Evolutionary conservation across 2,888 invertebrate genomes (phyloP), one percentile per base, ranked within the genome.

Genomic region (Willowsia nigromaculata): DNA sequence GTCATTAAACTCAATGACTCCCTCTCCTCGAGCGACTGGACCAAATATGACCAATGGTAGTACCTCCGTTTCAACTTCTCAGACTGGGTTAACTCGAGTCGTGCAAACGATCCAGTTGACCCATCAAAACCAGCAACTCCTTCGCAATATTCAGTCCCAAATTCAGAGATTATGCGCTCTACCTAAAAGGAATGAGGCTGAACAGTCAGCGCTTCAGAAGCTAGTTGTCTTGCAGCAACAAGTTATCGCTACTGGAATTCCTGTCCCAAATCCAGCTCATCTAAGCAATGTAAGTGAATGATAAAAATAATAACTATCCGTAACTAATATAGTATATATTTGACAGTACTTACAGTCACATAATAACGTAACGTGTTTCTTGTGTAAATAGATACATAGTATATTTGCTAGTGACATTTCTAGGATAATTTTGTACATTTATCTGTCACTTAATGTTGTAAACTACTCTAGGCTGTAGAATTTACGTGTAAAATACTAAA

Each of bases 51-150:
- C 85, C 74, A 89, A 85, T 53, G 85, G 89, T 33, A 74, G 71
- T 22, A 59, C 89, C 18, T 47, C 68, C 13, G 78, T 78, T n/a
- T 53, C 88, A 18, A 80, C 89, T 7, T 76, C 82, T 18, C 40
- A 81, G 71, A 74, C 89, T 53, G 91, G 90, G 22, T n/a, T 89
- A 18, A 90, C 90, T 40, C 90, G 92, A 76, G 90, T 93, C 22
- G 96, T 96, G 83, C 96, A 96, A 93, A 96, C 96, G 11, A 96
- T 96, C 91, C 96, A 96, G 93, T 93, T 97, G 76, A 96, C 96
- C 18, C 96, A 96, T 13, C 96, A 96, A 93, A 96, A 96, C 93
- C 96, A 96, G 93, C 96, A 96, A 93, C 94, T 95, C 7, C 85
- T 93, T 22, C 88, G 92, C 13, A 92, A 92, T 83, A 93, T 93